These are phyloP conservation scores for Pipra filicauda DNA, from an alignment of 2,113 vertebrate species.

Conservation along the genomic window DNA sequence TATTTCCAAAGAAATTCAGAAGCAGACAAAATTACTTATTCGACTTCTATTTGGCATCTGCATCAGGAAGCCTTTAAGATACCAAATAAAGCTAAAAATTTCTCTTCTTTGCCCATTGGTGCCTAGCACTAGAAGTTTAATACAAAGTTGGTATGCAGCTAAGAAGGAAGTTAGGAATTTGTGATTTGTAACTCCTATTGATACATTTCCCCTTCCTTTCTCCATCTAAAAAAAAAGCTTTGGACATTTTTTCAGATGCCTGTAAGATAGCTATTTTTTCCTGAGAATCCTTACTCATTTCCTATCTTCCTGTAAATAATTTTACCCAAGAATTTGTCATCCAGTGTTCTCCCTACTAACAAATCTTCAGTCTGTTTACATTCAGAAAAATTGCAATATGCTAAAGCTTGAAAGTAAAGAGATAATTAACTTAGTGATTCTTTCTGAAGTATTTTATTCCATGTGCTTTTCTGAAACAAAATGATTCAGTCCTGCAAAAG, in stretches of 20 bases:
- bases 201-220: slow-evolving; percentile 64
- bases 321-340: slow-evolving; percentile 45
- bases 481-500: background rate
- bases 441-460: background rate
- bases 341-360: background rate
- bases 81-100: slow-evolving; percentile 9
- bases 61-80: background rate
- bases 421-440: background rate
- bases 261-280: slow-evolving; percentile 51
- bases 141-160: slow-evolving; percentile 35
- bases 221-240: background rate
- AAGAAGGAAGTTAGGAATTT: slow-evolving; percentile 63
- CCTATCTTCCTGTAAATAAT: slow-evolving; percentile 61
- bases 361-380: slow-evolving; percentile 1
- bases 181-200: slow-evolving; percentile 41
- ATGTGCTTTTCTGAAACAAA: background rate
- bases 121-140: slow-evolving; percentile 46
- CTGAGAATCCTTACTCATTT: slow-evolving; percentile 57
- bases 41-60: background rate
- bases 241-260: slow-evolving; percentile 15
- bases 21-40: background rate
- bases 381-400: background rate
- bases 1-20: slow-evolving; percentile 34
- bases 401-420: background rate
- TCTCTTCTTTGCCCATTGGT: background rate